phyloP scores from a whole-genome alignment of 2,113 vertebrate species.

The Clarias macrocephalus region DNA sequence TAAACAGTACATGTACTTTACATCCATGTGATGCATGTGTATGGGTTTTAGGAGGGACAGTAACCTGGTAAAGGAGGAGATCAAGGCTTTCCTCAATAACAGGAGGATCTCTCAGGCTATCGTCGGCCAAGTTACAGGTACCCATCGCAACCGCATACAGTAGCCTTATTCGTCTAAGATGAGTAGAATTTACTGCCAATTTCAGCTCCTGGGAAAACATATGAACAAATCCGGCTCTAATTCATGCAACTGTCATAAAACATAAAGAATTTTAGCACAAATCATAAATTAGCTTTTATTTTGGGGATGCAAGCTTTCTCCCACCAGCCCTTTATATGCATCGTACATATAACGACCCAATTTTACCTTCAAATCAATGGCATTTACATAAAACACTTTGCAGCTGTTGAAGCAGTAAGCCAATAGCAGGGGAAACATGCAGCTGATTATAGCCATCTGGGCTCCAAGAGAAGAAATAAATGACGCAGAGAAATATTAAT shows the following conservation, averaged over 20 bases:
- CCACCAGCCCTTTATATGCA: not conserved
- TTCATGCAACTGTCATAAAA: not conserved
- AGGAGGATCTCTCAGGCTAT: slow-evolving; percentile 82
- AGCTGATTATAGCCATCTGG: not conserved
- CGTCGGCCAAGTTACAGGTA: slow-evolving; percentile 82
- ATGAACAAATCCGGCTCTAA: not conserved
- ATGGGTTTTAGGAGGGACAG: slow-evolving; percentile 75
- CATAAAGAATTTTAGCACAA: not conserved
- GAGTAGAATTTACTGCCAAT: no score
- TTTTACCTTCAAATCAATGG: not conserved
- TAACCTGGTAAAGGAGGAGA: slow-evolving; percentile 82
- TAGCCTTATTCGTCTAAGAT: not conserved
- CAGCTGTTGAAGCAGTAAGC: not conserved
- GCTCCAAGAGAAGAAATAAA: not conserved
- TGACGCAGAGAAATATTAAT: not conserved
- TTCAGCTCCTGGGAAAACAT: not conserved
- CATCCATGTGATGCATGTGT: slow-evolving; percentile 31
- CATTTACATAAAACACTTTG: not conserved
- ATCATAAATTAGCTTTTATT: not conserved
- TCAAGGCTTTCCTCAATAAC: slow-evolving; percentile 81
- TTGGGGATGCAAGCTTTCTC: not conserved
- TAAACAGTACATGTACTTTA: not conserved
- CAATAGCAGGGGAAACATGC: not conserved
- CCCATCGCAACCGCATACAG: not conserved
- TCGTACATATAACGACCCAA: not conserved